Conservation (phyloP, 2,888 invertebrate genomes). For the Protodeltote pygarga region DNA sequence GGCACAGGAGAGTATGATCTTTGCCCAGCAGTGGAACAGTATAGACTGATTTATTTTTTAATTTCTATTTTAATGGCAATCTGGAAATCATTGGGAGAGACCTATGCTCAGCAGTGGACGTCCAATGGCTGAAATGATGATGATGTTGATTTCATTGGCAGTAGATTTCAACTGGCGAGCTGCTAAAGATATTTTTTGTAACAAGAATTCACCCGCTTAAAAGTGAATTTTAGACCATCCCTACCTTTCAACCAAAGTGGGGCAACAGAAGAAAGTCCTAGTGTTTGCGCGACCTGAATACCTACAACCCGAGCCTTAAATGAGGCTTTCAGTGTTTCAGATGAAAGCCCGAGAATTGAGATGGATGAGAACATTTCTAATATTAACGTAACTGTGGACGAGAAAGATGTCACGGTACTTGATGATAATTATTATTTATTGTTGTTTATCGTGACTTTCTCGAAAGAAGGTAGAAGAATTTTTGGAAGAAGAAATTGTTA, state of each 20-base stretch:
- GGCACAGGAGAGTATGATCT: too few relatives aligned
- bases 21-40: too few relatives aligned
- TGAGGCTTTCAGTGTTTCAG: slow-evolving; percentile 30
- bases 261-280: slow-evolving; percentile 47
- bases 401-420: slow-evolving; percentile 6
- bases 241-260: slow-evolving; percentile 37
- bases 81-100: too few relatives aligned
- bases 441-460: slow-evolving; percentile 22
- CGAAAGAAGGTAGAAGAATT: not conserved
- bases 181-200: too few relatives aligned
- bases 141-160: too few relatives aligned
- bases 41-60: too few relatives aligned
- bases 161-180: too few relatives aligned
- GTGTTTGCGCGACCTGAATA: slow-evolving; percentile 63
- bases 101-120: too few relatives aligned
- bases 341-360: slow-evolving; percentile 35
- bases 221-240: slow-evolving; percentile 15
- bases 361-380: slow-evolving; percentile 27
- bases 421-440: slow-evolving; percentile 28
- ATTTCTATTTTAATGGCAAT: too few relatives aligned
- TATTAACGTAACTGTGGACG: slow-evolving; percentile 5
- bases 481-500: not conserved
- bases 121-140: too few relatives aligned
- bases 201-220: not conserved
- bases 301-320: slow-evolving; percentile 52